Conservation (phyloP, 2,113 vertebrate species). For the Myxocyprinus asiaticus region DNA sequence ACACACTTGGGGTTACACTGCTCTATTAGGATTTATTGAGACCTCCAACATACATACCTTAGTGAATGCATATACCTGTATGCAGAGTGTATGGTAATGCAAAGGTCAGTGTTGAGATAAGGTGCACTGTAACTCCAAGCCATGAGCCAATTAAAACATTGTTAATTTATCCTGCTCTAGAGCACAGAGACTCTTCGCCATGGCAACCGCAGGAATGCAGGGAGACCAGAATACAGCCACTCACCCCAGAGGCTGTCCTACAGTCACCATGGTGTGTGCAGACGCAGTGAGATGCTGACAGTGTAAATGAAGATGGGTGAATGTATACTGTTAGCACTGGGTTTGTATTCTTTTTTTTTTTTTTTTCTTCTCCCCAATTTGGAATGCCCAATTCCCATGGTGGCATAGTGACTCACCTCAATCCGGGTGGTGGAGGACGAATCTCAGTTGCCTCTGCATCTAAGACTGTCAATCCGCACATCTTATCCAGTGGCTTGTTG, state of each 20-base stretch:
- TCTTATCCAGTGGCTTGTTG: too few species aligned
- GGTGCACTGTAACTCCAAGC: slow-evolving; percentile 26
- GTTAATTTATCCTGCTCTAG: slow-evolving; percentile 55
- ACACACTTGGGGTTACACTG: slow-evolving; percentile 4
- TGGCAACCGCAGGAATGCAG: slow-evolving; percentile 50
- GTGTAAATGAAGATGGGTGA: slow-evolving; percentile 30
- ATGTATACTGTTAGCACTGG: neutral
- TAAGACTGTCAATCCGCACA: too few species aligned
- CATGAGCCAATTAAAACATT: slow-evolving; percentile 53
- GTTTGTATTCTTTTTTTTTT: too few species aligned
- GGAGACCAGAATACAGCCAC: slow-evolving; percentile 25
- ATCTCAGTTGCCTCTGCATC: too few species aligned
- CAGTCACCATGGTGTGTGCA: slow-evolving; percentile 17
- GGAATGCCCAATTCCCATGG: too few species aligned
- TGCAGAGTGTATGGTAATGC: slow-evolving; percentile 19
- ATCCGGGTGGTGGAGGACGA: too few species aligned
- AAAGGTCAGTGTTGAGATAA: slow-evolving; percentile 39
- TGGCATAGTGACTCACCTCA: too few species aligned
- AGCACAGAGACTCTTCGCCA: slow-evolving; percentile 50
- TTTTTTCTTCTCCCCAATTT: too few species aligned
- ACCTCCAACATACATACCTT: neutral
- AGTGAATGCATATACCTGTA: neutral
- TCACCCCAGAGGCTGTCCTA: slow-evolving; percentile 31
- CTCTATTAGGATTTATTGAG: neutral
- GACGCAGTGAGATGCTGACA: neutral